Evolutionary conservation across 2,888 invertebrate species (phyloP), one percentile per base, ranked within the genome.

Genomic region (Idaea biselata): DNA sequence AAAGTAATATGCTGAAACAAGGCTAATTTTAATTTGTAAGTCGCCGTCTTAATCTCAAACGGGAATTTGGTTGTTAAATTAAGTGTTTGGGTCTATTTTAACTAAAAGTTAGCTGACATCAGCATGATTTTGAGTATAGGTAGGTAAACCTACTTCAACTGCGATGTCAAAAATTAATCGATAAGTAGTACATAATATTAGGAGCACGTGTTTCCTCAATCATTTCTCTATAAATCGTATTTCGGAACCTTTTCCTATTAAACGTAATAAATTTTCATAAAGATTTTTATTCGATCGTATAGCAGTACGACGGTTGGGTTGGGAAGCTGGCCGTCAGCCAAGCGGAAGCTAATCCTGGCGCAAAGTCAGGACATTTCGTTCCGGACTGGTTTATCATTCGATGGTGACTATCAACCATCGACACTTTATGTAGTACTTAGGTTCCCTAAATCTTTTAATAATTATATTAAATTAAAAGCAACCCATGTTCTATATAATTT

Each of bases 321-420:
- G 77, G 80, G 76, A 77, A 77, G 66, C 80, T 91, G 90, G 90
- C 88, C 55, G 65, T 63, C 25, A 67, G 88, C 90, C 91, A 91
- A 82, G 71, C 79, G 83, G 82, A 83, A 84, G 80, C 81, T 80
- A 82, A 85, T 88, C 79, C 86, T 87, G 87, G 86, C 84, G 80
- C 81, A 67, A 75, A 81, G 76, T 83, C 86, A 81, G 84, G 83
- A 82, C 83, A 81, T 83, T 86, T 82, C 83, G 87, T 86, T 85
- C 84, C 77, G 72, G 78, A 76, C 74, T 72, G 80, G 75, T 82
- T 81, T 86, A 84, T 83, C 71, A 71, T 67, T 66, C 61, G 75
- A 74, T 65, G 70, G 62, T 69, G 66, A 67, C 64, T 64, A 55
- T 16, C 55, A 16, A 18, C 58, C 61, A 44, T 64, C 63, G 58